These are phyloP conservation scores for Galerucella pusilla DNA, from an alignment of 2,888 invertebrate genomes.

Conservation along the genomic window DNA sequence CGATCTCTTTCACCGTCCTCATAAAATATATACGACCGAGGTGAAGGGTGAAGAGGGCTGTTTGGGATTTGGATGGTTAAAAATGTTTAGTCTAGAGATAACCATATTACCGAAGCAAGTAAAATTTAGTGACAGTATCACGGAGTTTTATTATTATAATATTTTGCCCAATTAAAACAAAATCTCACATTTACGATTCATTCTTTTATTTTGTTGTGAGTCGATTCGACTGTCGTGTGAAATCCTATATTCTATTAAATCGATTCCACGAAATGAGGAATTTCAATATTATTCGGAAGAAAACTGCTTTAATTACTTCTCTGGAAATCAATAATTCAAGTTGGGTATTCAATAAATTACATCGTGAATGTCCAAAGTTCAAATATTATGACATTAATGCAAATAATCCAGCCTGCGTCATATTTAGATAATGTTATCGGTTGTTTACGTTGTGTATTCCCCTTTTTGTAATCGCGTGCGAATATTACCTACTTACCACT, in stretches of 20 bases:
- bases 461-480: not conserved
- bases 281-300: not conserved
- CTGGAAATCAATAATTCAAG: not conserved
- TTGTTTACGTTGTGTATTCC: slow-evolving; percentile 1
- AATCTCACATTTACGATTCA: too few relatives aligned
- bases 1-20: too few relatives aligned
- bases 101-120: too few relatives aligned
- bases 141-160: too few relatives aligned
- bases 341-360: not conserved
- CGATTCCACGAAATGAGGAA: not conserved
- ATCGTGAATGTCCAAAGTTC: not conserved
- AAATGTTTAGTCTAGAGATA: too few relatives aligned
- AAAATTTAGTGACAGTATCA: too few relatives aligned
- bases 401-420: not conserved
- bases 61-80: too few relatives aligned
- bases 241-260: not conserved
- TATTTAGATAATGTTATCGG: not conserved
- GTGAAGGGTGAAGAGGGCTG: too few relatives aligned
- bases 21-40: too few relatives aligned
- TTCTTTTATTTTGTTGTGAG: too few relatives aligned
- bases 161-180: too few relatives aligned
- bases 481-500: not conserved
- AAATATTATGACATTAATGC: not conserved
- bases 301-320: not conserved
- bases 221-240: too few relatives aligned